phyloP scores from a whole-genome alignment of 2,113 vertebrate species.

The Notarius quadriscutis region DNA sequence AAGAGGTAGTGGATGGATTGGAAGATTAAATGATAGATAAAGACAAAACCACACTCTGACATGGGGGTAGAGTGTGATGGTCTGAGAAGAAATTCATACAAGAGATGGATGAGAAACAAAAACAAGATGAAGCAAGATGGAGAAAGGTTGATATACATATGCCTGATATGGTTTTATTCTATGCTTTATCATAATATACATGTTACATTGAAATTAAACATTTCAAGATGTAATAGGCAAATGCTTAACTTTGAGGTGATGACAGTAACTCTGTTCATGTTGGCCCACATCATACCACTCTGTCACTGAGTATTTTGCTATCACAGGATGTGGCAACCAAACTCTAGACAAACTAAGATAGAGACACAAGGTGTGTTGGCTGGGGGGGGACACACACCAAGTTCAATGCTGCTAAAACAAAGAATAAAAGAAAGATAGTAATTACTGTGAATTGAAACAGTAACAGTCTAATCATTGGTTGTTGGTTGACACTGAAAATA shows the following conservation, averaged over 20 bases:
- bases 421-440: not conserved
- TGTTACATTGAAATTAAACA: not conserved
- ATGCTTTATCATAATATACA: not conserved
- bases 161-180: not conserved
- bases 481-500: conserved; percentile 1
- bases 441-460: not conserved
- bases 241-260: not conserved
- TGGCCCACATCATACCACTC: not conserved
- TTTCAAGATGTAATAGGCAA: not conserved
- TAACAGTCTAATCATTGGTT: not conserved
- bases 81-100: not conserved
- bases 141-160: not conserved
- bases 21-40: not conserved
- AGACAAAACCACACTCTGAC: not conserved
- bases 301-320: not conserved
- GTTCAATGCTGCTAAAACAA: not conserved
- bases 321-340: not conserved
- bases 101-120: not conserved
- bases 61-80: too few species aligned
- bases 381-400: not conserved
- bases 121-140: not conserved
- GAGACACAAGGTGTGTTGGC: not conserved
- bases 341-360: not conserved
- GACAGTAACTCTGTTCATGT: not conserved
- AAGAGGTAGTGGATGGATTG: not conserved